Conservation (phyloP, 2,888 invertebrate species). For the Sarcophaga rosellei region DNA sequence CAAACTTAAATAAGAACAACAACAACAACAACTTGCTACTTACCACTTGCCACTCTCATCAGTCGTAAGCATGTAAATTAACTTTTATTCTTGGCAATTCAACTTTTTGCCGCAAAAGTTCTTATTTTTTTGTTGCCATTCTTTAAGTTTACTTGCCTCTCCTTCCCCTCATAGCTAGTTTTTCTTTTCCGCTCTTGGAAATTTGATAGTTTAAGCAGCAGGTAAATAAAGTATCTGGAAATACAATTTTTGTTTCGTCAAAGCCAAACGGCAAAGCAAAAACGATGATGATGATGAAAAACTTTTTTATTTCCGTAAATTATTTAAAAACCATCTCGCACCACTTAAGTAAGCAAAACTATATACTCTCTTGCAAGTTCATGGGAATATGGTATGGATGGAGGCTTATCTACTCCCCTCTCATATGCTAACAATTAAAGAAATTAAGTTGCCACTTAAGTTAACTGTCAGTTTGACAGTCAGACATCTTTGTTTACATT, state of each 20-base stretch:
- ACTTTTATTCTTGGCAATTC: conserved; percentile 37
- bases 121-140: conserved; percentile 27
- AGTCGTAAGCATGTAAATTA: conserved; percentile 56
- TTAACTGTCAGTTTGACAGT: conserved; percentile 79
- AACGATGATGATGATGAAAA: background rate
- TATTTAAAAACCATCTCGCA: conserved; percentile 47
- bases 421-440: conserved; percentile 78
- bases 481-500: conserved; percentile 77
- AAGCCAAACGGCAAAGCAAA: background rate
- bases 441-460: conserved; percentile 81
- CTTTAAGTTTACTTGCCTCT: background rate
- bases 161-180: background rate
- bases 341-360: background rate
- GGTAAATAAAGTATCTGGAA: too few relatives aligned
- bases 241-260: background rate
- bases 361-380: too few relatives aligned
- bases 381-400: background rate
- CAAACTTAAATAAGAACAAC: conserved; percentile 41
- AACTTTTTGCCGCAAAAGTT: conserved; percentile 54
- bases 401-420: conserved; percentile 30
- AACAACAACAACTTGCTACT: background rate
- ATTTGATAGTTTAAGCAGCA: conserved; percentile 56
- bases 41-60: background rate
- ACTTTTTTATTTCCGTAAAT: conserved; percentile 53
- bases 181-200: conserved; percentile 41